These are phyloP conservation scores for Xestia ashworthii DNA, from an alignment of 2,888 invertebrate genomes.

Conservation along the genomic window DNA sequence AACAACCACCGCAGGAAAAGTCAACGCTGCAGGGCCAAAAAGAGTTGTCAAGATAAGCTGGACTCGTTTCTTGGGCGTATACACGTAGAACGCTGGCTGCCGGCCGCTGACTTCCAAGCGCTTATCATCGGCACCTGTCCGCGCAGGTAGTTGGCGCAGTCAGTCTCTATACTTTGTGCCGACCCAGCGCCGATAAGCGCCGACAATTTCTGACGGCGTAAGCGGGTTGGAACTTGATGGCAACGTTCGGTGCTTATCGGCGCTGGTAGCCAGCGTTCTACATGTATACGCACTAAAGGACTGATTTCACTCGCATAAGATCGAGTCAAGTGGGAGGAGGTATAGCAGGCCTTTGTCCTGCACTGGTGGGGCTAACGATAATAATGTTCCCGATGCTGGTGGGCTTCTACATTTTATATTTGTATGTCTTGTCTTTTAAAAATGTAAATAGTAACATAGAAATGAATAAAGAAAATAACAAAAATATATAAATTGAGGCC, in stretches of 20 bases:
- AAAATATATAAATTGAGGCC: not conserved
- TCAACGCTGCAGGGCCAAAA: not conserved
- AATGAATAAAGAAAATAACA: not conserved
- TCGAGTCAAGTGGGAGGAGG: not conserved
- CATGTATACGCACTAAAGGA: not conserved
- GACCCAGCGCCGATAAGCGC: too few species aligned
- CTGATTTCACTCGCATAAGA: not conserved
- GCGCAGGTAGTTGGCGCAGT: too few species aligned
- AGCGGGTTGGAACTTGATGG: too few species aligned
- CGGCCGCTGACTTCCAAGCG: too few species aligned
- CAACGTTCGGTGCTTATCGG: too few species aligned
- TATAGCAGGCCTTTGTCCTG: not conserved
- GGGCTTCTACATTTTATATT: not conserved
- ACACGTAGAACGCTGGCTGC: too few species aligned
- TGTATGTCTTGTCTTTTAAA: not conserved
- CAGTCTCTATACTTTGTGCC: too few species aligned
- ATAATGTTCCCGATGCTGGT: not conserved
- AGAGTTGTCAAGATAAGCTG: not conserved
- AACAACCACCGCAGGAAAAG: not conserved
- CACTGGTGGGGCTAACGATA: not conserved
- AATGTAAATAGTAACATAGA: not conserved
- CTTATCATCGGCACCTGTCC: too few species aligned
- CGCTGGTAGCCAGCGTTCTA: too few species aligned
- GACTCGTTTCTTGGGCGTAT: not conserved
- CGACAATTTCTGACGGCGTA: too few species aligned